Evolutionary conservation across 2,888 invertebrate genomes (phyloP), one percentile per base, ranked within the genome.

Genomic region (Xestoiulus laeticollis): DNA sequence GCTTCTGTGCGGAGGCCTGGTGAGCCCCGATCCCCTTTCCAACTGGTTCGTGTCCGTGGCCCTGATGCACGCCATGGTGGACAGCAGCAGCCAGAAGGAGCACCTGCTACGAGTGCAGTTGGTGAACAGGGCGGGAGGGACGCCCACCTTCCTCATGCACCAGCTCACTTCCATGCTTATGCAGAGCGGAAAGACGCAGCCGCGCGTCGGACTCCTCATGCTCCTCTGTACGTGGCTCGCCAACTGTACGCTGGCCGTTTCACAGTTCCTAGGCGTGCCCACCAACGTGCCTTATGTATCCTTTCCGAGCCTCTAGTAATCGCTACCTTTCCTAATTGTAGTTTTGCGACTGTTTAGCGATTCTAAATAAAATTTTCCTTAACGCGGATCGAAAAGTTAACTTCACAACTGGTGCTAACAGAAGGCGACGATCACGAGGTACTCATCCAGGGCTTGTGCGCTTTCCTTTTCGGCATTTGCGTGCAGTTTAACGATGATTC

Each of bases 31-130:
- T 91, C 93, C 96, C 0, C 93, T 98, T 33, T 97, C 97, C 43
- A 98, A 97, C 92, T 99, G 99, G 99, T 97, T 98, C 92, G 96
- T 98, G 0, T 94, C 98, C 0, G 96, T 98, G 0, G 97, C 98
- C 0, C 92, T 99, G 33, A 95, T 97, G 91, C 98, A 99, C 91
- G 95, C 96, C 0, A 93, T 99, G 30, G 95, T 97, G 8, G 97
- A 98, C 89, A 98, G 97, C 91, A 90, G 91, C 3, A 91, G 91
- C 1, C 92, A 93, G 90, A 98, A 98, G 91, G 98, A 99, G 91
- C 97, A 98, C 91, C 92, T 99, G 85, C 92, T 99, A 43, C 93
- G 98, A 88, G 99, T 99, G 5, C 94, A 99, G 89, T 93, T 99
- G 88, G 97, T 98, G 0, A 96, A 96, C 0, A 95, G 95, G 89